Conservation (phyloP, 2,888 invertebrate species). For the Alloplasta piceator region DNA sequence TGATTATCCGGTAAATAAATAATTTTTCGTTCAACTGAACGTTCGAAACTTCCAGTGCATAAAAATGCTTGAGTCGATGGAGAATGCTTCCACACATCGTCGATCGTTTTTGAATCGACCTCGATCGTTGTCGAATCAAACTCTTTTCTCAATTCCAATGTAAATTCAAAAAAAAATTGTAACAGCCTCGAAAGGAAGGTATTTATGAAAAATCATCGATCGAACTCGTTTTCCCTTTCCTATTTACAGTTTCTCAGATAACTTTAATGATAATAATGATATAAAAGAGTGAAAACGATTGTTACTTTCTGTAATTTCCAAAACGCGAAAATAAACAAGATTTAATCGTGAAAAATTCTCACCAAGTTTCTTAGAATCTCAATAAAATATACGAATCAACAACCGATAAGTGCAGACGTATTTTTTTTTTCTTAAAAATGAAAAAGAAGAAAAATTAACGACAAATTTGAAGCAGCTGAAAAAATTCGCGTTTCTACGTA, state of each 20-base stretch:
- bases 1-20: no score
- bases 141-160: conserved; percentile 30
- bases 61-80: no score
- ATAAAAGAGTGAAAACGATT: conserved; percentile 7
- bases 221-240: conserved; percentile 38
- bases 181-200: neutral
- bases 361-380: conserved; percentile 35
- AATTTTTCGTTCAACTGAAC: no score
- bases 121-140: conserved; percentile 35
- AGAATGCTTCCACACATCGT: no score
- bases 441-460: no score
- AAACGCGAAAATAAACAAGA: conserved; percentile 10
- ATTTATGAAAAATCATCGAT: conserved; percentile 26
- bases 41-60: no score
- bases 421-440: conserved; percentile 7
- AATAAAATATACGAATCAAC: conserved; percentile 49
- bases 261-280: conserved; percentile 40
- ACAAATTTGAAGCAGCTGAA: conserved; percentile 61
- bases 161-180: neutral
- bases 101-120: no score
- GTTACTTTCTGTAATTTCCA: no score
- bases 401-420: conserved; percentile 41
- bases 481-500: conserved; percentile 61
- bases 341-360: conserved; percentile 33
- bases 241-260: conserved; percentile 54